Evolutionary conservation across 2,888 invertebrate species (phyloP).

Genomic region (Drosophila fulvimacula): DNA sequence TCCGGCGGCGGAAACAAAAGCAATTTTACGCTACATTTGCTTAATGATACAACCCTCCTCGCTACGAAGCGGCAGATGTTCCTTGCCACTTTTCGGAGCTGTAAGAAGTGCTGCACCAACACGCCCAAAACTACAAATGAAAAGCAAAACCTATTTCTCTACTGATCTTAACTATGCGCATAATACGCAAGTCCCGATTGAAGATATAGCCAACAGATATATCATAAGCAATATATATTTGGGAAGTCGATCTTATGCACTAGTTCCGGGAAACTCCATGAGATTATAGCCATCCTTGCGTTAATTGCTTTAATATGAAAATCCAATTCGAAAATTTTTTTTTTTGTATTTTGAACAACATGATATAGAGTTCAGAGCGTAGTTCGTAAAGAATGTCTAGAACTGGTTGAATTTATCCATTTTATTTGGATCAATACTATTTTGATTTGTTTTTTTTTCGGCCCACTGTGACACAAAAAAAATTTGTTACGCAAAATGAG

Average conservation of each 20-base stretch:
- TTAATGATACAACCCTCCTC: slow-evolving; percentile 68
- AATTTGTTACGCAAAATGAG: slow-evolving; percentile 25
- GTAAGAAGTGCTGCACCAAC: slow-evolving; percentile 21
- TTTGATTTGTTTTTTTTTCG: slow-evolving; percentile 27
- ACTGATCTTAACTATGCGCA: background rate
- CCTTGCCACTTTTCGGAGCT: slow-evolving; percentile 9
- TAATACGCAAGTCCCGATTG: no score
- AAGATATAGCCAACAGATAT: background rate
- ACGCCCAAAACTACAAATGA: slow-evolving; percentile 15
- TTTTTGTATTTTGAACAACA: slow-evolving; percentile 5
- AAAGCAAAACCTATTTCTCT: background rate
- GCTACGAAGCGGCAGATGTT: slow-evolving; percentile 40
- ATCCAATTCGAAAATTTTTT: background rate
- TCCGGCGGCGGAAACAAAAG: slow-evolving; percentile 65
- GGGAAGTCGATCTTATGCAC: background rate
- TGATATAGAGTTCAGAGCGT: background rate
- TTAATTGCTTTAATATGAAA: background rate
- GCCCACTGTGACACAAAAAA: slow-evolving; percentile 23
- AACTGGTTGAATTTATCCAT: slow-evolving; percentile 9
- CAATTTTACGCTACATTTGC: slow-evolving; percentile 76
- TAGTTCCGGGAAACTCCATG: background rate
- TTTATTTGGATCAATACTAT: slow-evolving; percentile 18
- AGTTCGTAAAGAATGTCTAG: slow-evolving; percentile 2
- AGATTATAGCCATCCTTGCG: slow-evolving; percentile 14
- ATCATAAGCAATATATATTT: background rate